Base-by-base conservation (phyloP, 2,797 vertebrate species). In the Crocidura indochinensis region DNA sequence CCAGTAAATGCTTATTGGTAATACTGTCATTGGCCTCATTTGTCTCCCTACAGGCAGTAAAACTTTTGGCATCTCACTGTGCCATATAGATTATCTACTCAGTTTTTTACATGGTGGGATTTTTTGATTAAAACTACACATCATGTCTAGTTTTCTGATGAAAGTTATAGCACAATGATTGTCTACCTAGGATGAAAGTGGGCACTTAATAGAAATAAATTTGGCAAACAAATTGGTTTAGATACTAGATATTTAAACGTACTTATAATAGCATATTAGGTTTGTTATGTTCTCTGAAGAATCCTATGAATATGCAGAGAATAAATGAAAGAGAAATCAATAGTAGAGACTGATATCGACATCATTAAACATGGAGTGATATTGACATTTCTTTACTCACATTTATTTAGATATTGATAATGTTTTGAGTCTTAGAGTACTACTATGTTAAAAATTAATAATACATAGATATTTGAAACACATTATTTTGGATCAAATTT, bases 151-250 rank as follows among this genome's bases (percentile, higher is more conserved):
- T 56, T 75, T 83, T 56, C 44, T 56, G 46, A 51, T 5, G 26
- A 51, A 49, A 80, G 71, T 86, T 53, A 77, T 29, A 65, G 71
- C 71, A 83, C 69, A 93, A 62, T 47, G 8, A 86, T 44, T 87
- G n/a, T 3, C 27, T 38, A 44, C 17, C 2, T 4, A 80, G 19
- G 60, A 31, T 44, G 10, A 77, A 91, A 80, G 8, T 27, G 65
- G 83, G 19, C 75, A 76, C 26, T 64, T 84, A 44, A 72, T 27
- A 75, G 10, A 82, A 49, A 68, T 73, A 62, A 46, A n/a, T 75
- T 84, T 56, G n/a, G 20, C 7, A 72, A 20, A 76, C 87, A 71
- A 22, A 49, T 29, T 47, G 62, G 24, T 68, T 31, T 65, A 47
- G 9, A 14, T 62, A 4, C 24, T 69, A 87, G 78, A 27, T 11